Evolutionary conservation across 2,888 invertebrate species (phyloP), one percentile per base, ranked within the genome.

Genomic region (Steromphala cineraria): DNA sequence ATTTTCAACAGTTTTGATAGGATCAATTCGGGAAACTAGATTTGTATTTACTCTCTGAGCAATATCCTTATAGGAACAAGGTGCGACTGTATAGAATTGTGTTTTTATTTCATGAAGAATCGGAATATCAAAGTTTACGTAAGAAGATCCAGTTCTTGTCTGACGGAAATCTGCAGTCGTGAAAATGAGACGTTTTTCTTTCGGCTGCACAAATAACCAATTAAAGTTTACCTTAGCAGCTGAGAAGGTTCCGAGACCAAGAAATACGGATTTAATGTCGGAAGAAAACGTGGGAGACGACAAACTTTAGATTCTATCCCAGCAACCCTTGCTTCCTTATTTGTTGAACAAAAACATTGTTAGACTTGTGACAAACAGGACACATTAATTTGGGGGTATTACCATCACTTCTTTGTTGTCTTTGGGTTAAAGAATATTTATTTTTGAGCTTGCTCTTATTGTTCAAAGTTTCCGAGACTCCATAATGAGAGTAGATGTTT

Each of bases 291-390:
- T 46, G 46, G 46, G 46, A 46, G 46, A 62, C 5, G 62, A 24
- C 62, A 28, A 28, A 15, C 7, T 62, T 24, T 13, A 62, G 28
- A 62, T 62, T 24, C 28, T 28, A 62, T 13, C 28, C 24, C 4
- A 62, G 28, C 24, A 24, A 28, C 62, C 24, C 21, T 28, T 62
- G 17, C 62, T n/a, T 28, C 28, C 62, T 15, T 62, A 28, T 24
- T 62, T 62, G 62, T 62, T 62, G 62, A 62, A 62, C 24, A 62
- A 62, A 62, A 62, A 62, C 62, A 62, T 28, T 62, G 62, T 62
- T 62, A 24, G 28, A 24, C 28, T 62, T 62, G 28, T 21, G 15
- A 24, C 28, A 62, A 62, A 62, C 62, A 62, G 15, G 13, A 62
- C 28, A 28, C 28, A 24, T 62, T 21, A 24, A 62, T 24, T 62